Base-by-base conservation (phyloP, 2,113 vertebrate species). In the Picathartes gymnocephalus region DNA sequence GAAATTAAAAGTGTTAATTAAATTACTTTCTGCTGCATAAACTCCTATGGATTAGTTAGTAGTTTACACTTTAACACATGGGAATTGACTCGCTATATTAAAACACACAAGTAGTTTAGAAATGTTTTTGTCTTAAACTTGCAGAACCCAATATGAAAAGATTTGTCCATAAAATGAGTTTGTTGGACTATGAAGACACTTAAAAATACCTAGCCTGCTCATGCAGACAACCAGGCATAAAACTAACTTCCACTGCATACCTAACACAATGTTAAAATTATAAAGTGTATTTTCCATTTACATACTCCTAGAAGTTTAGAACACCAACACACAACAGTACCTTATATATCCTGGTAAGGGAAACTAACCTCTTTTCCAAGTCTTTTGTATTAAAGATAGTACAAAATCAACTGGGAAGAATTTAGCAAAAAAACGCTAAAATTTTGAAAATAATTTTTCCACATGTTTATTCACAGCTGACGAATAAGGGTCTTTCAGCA, bases 1-100 rank as follows among this genome's bases (percentile, higher is more conserved):
- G 86, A 96, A 96, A 96, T 86, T 86, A 88, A 83, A 95, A 96
- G 83, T 88, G 93, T 90, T 96, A 95, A 96, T 96, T 93, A 95
- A 93, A 81, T 65, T 33, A 90, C 88, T 90, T 92, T 92, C 76
- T 88, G 57, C 69, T 54, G 82, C 69, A 64, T 70, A 60, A 94
- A 96, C 53, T 94, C 44, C 81, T 42, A 18, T 2, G 53, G 90
- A 90, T 95, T 90, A 84, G 88, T 69, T 81, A 33, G 42, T 61
- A 78, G 86, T 96, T 93, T 96, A 92, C 82, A 66, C 74, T 83
- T 70, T 53, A 81, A 62, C 77, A 64, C 71, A 35, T 2, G 78
- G 87, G 89, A 96, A 81, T 81, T 51, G 30, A 74, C 51, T 90
- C 15, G 1, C 24, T 37, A 33, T 68, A 81, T 68, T 71, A 68